Percentiles rank a stretch among this genome's conserved stretches.
These are phyloP conservation scores for Ariolimax columbianus DNA, from an alignment of 2,888 invertebrate genomes.

Conservation along the genomic window DNA sequence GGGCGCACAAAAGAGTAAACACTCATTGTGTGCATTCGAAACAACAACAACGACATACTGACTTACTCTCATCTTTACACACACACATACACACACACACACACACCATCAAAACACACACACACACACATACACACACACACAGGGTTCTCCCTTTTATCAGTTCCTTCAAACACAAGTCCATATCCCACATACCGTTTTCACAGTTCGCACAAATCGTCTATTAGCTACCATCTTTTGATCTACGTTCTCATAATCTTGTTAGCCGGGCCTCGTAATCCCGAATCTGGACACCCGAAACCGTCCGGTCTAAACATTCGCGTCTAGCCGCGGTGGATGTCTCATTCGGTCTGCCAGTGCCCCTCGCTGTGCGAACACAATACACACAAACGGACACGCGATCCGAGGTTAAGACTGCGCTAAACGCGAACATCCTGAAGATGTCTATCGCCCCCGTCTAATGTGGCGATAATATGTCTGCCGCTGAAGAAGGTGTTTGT, in stretches of 20 bases:
- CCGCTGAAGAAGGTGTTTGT: conserved; percentile 16
- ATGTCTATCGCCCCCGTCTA: conserved; percentile 6
- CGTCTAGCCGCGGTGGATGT: background rate
- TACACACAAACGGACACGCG: conserved; percentile 18
- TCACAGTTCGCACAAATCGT: background rate
- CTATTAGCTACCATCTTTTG: background rate
- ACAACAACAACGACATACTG: no score
- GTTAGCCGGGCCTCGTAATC: background rate
- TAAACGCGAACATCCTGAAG: background rate
- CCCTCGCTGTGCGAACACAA: conserved; percentile 21
- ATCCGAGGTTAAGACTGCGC: background rate
- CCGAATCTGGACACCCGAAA: background rate
- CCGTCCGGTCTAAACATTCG: background rate
- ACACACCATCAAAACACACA: no score
- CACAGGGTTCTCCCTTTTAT: no score
- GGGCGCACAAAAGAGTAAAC: no score
- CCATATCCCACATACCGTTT: no score
- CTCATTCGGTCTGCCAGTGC: background rate
- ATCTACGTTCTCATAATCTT: background rate
- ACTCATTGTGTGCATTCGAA: no score
- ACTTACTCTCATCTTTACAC: no score
- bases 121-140: background rate
- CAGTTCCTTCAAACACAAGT: no score
- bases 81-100: background rate
- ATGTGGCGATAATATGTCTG: conserved; percentile 12